phyloP scores from a whole-genome alignment of 2,888 invertebrate species.

The Abrostola tripartita region DNA sequence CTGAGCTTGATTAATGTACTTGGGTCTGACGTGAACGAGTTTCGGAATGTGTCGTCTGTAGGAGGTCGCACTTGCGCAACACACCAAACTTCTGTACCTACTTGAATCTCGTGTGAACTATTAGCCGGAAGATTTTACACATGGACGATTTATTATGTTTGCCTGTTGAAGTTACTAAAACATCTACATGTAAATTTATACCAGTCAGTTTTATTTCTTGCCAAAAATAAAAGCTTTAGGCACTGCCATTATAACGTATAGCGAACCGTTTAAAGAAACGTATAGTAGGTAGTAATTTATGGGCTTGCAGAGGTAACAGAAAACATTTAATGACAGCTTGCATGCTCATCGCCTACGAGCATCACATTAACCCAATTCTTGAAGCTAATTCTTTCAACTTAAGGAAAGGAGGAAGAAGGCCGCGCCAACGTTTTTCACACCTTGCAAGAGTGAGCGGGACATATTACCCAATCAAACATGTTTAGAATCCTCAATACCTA shows the following conservation, averaged over 20 bases:
- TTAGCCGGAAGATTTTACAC: slow-evolving; percentile 20
- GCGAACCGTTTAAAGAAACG: slow-evolving; percentile 37
- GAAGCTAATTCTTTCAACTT: slow-evolving; percentile 41
- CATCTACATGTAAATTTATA: slow-evolving; percentile 24
- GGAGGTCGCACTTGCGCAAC: slow-evolving; percentile 57
- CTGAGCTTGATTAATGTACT: slow-evolving; percentile 78
- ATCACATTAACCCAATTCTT: slow-evolving; percentile 51
- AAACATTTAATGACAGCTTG: slow-evolving; percentile 51
- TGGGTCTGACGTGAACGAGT: slow-evolving; percentile 66
- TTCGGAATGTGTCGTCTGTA: slow-evolving; percentile 59
- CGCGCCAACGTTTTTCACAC: slow-evolving; percentile 29
- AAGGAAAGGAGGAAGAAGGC: slow-evolving; percentile 18
- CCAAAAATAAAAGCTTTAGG: slow-evolving; percentile 19
- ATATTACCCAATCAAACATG: slow-evolving; percentile 15
- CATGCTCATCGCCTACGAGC: slow-evolving; percentile 45
- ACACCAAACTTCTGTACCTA: slow-evolving; percentile 32
- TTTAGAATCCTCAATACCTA: slow-evolving; percentile 22
- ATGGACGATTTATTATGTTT: slow-evolving; percentile 18
- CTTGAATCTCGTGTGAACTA: slow-evolving; percentile 40
- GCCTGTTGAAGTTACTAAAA: slow-evolving; percentile 18
- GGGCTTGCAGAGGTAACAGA: slow-evolving; percentile 49
- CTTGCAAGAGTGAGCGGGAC: slow-evolving; percentile 10
- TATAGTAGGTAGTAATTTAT: slow-evolving; percentile 40
- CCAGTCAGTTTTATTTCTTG: slow-evolving; percentile 16
- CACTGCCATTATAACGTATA: slow-evolving; percentile 29